Base-by-base conservation (phyloP, 2,113 vertebrate genomes). In the Xiphophorus couchianus region DNA sequence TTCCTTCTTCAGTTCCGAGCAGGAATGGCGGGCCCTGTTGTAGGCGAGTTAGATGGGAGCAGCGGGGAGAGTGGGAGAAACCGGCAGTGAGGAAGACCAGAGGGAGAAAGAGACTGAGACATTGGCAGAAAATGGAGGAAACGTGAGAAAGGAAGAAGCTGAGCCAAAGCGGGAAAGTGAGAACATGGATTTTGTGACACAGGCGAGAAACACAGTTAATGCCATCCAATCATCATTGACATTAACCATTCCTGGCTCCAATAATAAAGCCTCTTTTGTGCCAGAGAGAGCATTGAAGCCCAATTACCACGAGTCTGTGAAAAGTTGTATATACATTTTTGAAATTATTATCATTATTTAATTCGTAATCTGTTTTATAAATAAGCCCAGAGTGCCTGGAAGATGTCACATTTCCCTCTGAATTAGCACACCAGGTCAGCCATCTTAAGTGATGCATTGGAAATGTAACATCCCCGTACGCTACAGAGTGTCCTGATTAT, bases 401-500 rank as follows among this genome's bases (percentile, higher is more conserved):
- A 88, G 86, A 89, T 9, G 80, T 35, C 79, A 68, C 73, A 68
- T 69, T 74, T 81, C 74, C 81, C 78, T 84, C 86, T 86, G 84
- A 88, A 88, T 73, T 69, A 77, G 82, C 79, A 85, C 89, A 91
- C 71, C 87, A 88, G 87, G 86, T 85, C 90, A 92, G 85, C 76
- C 88, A 86, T 92, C 88, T 91, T 89, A 86, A 92, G 91, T 82
- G 86, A 92, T 90, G 91, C 90, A 88, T 92, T 86, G 86, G 90
- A 91, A 92, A 93, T 92, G 90, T 86, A 90, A 90, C 87, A 87
- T 92, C 90, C 90, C 89, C 35, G 72, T 86, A 91, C 88, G 74
- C 86, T 82, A 77, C 88, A 44, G 76, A 89, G 82, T 93, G 92
- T 87, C 91, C 91, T 92, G 91, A 90, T 93, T 92, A 89, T 84